Percentiles rank a stretch among this genome's conserved stretches.
phyloP scores from a whole-genome alignment of 2,888 invertebrate species.

The Phalera bucephala region DNA sequence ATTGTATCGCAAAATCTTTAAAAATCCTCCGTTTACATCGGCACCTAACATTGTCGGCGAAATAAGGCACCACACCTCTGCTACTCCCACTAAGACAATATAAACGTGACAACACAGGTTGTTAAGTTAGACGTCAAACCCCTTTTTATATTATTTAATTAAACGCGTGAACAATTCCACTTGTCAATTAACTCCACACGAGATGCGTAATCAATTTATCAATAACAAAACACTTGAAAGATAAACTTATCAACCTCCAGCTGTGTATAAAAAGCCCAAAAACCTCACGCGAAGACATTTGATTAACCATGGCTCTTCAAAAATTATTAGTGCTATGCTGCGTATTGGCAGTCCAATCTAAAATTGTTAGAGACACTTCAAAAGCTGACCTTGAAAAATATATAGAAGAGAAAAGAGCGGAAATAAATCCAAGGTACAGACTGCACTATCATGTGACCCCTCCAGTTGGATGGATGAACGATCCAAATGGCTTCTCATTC shows the following conservation, averaged over 20 bases:
- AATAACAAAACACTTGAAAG: constrained; percentile 1
- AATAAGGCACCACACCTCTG: too few species aligned
- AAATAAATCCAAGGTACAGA: constrained; percentile 41
- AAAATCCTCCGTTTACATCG: too few species aligned
- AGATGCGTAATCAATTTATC: too few species aligned
- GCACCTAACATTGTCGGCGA: too few species aligned
- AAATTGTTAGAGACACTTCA: constrained; percentile 2
- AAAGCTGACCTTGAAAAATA: constrained; percentile 8
- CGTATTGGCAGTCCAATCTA: constrained; percentile 1
- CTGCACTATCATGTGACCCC: constrained; percentile 65
- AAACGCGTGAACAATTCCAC: too few species aligned
- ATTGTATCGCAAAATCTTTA: too few species aligned
- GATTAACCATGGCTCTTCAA: constrained; percentile 4
- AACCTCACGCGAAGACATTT: background rate
- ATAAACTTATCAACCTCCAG: background rate
- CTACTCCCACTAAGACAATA: too few species aligned
- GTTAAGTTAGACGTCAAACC: too few species aligned
- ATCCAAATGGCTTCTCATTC: constrained; percentile 81
- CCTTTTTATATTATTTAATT: too few species aligned
- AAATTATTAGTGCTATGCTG: constrained; percentile 3
- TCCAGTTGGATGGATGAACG: constrained; percentile 82
- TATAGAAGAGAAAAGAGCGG: constrained; percentile 3
- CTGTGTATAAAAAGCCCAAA: background rate
- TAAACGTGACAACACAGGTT: too few species aligned
- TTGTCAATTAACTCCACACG: too few species aligned